Evolutionary conservation across 1,140 invertebrate genomes (phyloP), one percentile per base, ranked within the genome.

Genomic region (Popillia japonica): DNA sequence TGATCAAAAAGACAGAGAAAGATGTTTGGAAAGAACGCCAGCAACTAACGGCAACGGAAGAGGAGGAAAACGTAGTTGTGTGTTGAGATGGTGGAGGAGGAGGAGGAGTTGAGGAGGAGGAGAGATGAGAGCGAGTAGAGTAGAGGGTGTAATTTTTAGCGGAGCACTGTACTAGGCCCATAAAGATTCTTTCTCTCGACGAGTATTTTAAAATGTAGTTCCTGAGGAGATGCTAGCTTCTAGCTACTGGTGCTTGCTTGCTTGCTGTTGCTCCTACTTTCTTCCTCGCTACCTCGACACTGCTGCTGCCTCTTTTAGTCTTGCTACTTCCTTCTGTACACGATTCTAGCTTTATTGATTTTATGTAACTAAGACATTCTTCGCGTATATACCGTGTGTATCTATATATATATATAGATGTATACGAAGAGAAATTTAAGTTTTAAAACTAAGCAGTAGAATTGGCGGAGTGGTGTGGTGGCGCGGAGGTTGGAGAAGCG

Each of bases 361-460:
- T 85, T 85, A 81, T 84, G 85, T 85, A 86, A 86, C 85, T 86
- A 86, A 86, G 85, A 86, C 84, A 85, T 86, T 86, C 85, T 85
- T 85, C 85, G 84, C 84, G 61, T 68, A 68, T 68, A 68, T 17
- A 48, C 10, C n/a, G n/a, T 48, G n/a, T 48, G n/a, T 48, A 48
- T 48, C 20, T 68, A 22, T 68, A 27, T 68, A 68, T 34, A 61
- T 68, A 68, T 68, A 68, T 68, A 68, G 20, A 68, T 68, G 22
- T 68, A 68, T 85, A 84, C 85, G 79, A 86, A 34, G 61, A 68
- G 61, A 86, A 85, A 41, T 86, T 84, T 85, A 86, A 86, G 84
- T 86, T 86, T 86, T 85, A 85, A 86, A 85, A 86, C 85, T 86
- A 86, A 86, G 85, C 84, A 82, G 61, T 68, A 68, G 61, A 68